phyloP scores from a whole-genome alignment of 2,888 invertebrate genomes.

The Therioaphis trifolii region DNA sequence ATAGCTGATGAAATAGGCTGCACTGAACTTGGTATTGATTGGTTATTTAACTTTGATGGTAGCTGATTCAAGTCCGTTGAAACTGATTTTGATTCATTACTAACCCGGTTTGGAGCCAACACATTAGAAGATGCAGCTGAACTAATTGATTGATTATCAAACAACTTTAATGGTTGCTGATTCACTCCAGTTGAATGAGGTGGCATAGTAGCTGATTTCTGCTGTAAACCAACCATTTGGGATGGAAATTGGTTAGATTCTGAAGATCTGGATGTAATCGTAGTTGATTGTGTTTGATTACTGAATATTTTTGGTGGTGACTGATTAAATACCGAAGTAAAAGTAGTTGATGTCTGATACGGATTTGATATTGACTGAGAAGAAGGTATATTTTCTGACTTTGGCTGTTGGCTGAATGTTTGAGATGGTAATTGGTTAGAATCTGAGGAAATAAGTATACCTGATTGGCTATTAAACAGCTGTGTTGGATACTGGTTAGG shows the following conservation, averaged over 20 bases:
- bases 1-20: background rate
- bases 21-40: background rate
- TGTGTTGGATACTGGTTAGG: background rate
- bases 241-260: no score
- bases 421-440: constrained; percentile 4
- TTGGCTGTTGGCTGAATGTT: background rate
- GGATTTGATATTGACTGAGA: background rate
- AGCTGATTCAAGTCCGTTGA: background rate
- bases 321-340: background rate
- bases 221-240: no score
- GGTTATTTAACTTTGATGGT: background rate
- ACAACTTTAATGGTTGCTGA: no score
- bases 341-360: background rate
- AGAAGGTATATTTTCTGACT: background rate
- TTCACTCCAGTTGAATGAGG: background rate
- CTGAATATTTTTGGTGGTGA: background rate
- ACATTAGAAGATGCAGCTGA: background rate
- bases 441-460: background rate
- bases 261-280: no score
- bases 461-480: background rate
- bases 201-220: background rate
- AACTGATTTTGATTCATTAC: background rate
- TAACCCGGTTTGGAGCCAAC: no score
- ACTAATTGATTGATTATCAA: background rate
- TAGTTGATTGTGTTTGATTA: background rate